These are phyloP conservation scores for Eleginops maclovinus DNA, from an alignment of 2,113 vertebrate genomes.

Conservation along the genomic window DNA sequence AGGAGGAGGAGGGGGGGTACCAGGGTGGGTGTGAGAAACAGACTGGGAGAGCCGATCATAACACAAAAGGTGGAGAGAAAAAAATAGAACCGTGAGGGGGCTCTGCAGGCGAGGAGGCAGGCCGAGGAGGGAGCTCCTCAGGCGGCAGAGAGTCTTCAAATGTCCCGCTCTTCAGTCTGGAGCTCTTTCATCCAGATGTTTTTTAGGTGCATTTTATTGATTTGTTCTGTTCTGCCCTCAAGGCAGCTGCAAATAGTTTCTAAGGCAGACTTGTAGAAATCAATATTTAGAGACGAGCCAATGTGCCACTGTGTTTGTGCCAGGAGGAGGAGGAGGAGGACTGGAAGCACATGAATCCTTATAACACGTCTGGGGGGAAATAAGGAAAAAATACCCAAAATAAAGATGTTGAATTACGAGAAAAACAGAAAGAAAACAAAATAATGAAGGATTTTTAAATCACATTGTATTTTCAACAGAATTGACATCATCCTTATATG, in stretches of 20 bases:
- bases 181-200: neutral
- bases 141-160: slow-evolving; percentile 40
- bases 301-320: neutral
- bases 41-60: slow-evolving; percentile 80
- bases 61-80: slow-evolving; percentile 83
- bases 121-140: slow-evolving; percentile 53
- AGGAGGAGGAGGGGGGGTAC: slow-evolving; percentile 39
- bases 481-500: too few relatives aligned
- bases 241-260: slow-evolving; percentile 10
- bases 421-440: neutral
- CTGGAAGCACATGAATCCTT: too few relatives aligned
- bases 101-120: slow-evolving; percentile 17
- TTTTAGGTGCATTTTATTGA: slow-evolving; percentile 9
- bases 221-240: slow-evolving; percentile 4
- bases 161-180: slow-evolving; percentile 19
- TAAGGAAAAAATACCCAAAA: too few relatives aligned
- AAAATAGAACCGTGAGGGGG: slow-evolving; percentile 17
- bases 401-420: too few relatives aligned
- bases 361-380: neutral
- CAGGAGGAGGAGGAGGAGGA: neutral
- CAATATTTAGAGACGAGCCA: slow-evolving; percentile 30
- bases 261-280: slow-evolving; percentile 27
- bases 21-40: slow-evolving; percentile 83
- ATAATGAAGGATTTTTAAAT: too few relatives aligned
- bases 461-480: too few relatives aligned